Conservation (phyloP, 2,113 vertebrate species). For the Aptenodytes patagonicus region DNA sequence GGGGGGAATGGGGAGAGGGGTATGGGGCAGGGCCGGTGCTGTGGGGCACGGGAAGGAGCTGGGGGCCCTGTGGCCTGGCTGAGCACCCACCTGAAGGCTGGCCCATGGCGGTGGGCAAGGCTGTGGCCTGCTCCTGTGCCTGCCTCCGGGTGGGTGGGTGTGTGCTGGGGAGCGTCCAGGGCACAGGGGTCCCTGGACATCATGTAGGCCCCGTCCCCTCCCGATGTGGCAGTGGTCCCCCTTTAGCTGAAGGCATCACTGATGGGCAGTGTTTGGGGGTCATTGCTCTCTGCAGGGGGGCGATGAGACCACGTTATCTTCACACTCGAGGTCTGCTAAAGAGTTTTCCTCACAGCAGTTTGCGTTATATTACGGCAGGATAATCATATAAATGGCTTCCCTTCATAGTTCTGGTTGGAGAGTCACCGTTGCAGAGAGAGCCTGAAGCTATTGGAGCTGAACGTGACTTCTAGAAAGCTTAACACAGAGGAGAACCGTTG, state of each 20-base stretch:
- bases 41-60: not conserved
- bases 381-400: not conserved
- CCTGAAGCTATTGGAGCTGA: not conserved
- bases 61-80: not conserved
- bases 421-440: not conserved
- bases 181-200: not conserved
- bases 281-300: accelerated
- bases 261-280: not conserved
- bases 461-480: not conserved
- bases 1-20: too few species aligned
- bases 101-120: not conserved
- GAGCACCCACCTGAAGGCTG: too few species aligned
- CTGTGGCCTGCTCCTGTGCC: not conserved
- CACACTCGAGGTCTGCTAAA: accelerated
- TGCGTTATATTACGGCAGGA: not conserved
- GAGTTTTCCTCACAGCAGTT: not conserved
- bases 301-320: not conserved
- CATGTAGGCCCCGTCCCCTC: accelerated
- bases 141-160: too few species aligned
- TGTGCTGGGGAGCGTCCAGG: not conserved
- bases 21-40: not conserved
- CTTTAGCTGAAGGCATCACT: not conserved
- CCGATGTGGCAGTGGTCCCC: accelerated
- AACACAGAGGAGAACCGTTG: not conserved
- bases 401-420: not conserved